Conservation (phyloP, 2,888 invertebrate genomes). For the Aspidiotus destructor region DNA sequence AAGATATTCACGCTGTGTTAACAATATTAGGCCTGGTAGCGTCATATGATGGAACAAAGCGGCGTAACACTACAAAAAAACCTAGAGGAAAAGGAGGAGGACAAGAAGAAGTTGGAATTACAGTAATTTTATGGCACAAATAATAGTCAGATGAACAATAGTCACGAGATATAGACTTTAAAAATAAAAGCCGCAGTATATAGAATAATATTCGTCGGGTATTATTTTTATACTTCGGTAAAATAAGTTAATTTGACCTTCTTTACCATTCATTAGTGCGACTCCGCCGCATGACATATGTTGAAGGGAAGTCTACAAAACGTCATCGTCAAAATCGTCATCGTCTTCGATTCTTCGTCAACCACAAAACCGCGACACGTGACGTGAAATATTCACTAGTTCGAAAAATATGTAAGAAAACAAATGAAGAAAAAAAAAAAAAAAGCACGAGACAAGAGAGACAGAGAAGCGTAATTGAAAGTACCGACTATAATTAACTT, state of each 20-base stretch:
- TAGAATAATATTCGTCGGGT: slow-evolving; percentile 24
- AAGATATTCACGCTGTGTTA: too few relatives aligned
- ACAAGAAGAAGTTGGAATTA: slow-evolving; percentile 16
- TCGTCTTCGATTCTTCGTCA: slow-evolving; percentile 8
- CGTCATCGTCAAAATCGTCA: neutral
- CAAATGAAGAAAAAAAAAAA: too few relatives aligned
- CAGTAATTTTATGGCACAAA: slow-evolving; percentile 20
- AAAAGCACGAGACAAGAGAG: too few relatives aligned
- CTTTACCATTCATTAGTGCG: slow-evolving; percentile 20
- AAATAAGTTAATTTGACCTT: slow-evolving; percentile 29
- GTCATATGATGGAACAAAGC: slow-evolving; percentile 26
- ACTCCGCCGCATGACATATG: slow-evolving; percentile 18
- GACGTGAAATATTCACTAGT: slow-evolving; percentile 25
- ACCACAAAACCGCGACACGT: slow-evolving; percentile 29
- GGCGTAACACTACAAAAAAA: neutral
- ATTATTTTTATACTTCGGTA: slow-evolving; percentile 24
- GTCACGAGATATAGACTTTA: slow-evolving; percentile 18
- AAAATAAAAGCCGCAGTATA: slow-evolving; percentile 7
- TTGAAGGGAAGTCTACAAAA: slow-evolving; percentile 8
- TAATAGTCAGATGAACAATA: slow-evolving; percentile 17
- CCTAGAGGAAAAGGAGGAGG: too few relatives aligned
- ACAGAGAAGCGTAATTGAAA: too few relatives aligned
- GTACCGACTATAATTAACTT: too few relatives aligned
- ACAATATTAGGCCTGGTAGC: neutral
- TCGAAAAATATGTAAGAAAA: neutral